Conservation (phyloP, 2,113 vertebrate species). For the Heterocephalus glaber region DNA sequence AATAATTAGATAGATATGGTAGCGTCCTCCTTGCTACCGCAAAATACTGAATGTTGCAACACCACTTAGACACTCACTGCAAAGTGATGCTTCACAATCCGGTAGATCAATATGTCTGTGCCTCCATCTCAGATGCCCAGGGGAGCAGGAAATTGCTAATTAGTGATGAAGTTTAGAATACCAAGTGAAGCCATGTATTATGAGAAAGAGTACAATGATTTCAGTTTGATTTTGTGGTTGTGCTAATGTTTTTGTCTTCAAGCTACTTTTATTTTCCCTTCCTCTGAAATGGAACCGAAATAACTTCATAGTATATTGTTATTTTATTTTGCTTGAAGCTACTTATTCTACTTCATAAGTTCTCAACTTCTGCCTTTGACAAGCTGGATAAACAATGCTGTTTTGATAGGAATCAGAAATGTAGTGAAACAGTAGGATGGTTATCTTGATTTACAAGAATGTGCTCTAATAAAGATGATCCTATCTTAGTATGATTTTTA, state of each 20-base stretch:
- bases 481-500: not conserved
- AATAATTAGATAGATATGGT: not conserved
- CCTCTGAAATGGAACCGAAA: conserved; percentile 19
- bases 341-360: not conserved
- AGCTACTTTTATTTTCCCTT: conserved; percentile 21
- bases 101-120: conserved; percentile 81
- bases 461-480: not conserved
- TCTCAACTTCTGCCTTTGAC: conserved; percentile 7
- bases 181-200: not conserved
- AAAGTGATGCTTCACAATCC: conserved; percentile 70
- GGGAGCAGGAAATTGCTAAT: conserved; percentile 73
- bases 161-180: conserved; percentile 68
- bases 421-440: not conserved
- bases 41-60: conserved; percentile 66
- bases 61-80: conserved; percentile 63
- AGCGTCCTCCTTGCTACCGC: not conserved
- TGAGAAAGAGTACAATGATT: conserved; percentile 43
- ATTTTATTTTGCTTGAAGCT: not conserved
- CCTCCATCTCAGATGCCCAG: conserved; percentile 61
- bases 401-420: conserved; percentile 38
- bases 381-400: not conserved
- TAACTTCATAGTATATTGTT: not conserved
- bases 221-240: conserved; percentile 11
- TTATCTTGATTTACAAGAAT: conserved; percentile 39
- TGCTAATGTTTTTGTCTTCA: conserved; percentile 1